Base-by-base conservation (phyloP, 2,113 vertebrate genomes). In the Ibidorhyncha struthersii region DNA sequence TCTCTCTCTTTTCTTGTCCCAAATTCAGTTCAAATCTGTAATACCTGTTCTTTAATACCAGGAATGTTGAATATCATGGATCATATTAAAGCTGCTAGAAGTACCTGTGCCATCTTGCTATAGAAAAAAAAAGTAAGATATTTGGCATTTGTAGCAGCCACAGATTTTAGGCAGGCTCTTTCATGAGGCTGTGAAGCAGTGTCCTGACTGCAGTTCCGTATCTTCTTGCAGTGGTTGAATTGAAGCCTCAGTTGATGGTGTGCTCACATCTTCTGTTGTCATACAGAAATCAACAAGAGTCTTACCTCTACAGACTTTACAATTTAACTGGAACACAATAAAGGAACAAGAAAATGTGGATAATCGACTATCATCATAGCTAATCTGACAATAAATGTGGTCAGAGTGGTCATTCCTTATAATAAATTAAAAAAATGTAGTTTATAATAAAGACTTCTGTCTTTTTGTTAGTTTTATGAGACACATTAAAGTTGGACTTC, bases 191-290 rank as follows among this genome's bases (percentile, higher is more conserved):
- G 5, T 77, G 72, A 43, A 70, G 30, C 17, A 53, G 23, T 50
- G 9, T 63, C 22, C 19, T 18, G 9, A 34, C 22, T 71, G 9
- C 1, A 2, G 14, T 71, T 86, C 45, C 0, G 0, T 49, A 6
- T 45, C 63, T 62, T 83, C 21, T 47, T 80, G 41, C 15, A 32
- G 7, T 78, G 22, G 6, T 65, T 55, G 27, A 59, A 47, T 58
- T 2, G 2, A 89, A 89, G 40, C 14, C n/a, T 86, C 0, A 0
- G 2, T 22, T 95, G 16, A 16, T 79, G 43, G 56, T 69, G 19
- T 73, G 41, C 17, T 65, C 25, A 13, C 5, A 8, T 45, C 47
- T 89, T 83, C 9, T 55, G 3, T 74, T 89, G 47, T 73, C 41
- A 25, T 63, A 15, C 43, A 59, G 55, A 78, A 81, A 83, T 67